Base-by-base conservation (phyloP, 2,888 invertebrate species). In the Oxystoma pomonae region DNA sequence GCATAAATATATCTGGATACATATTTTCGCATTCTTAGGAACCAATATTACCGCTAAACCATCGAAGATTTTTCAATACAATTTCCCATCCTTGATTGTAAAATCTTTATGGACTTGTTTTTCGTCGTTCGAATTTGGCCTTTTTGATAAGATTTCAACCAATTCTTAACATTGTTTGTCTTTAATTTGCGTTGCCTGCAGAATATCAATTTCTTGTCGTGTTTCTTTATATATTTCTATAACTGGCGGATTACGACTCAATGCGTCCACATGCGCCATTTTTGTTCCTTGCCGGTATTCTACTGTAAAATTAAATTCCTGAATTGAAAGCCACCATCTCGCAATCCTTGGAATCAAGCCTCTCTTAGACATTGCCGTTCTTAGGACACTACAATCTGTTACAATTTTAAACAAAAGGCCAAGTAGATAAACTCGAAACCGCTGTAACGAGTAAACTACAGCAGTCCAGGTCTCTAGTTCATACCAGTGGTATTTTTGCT, bases 191-290 rank as follows among this genome's bases (percentile, higher is more conserved):
- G 22, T 16, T 21, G 57, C 22, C 18, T 60, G 22, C 49, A 60
- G 17, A 3, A 22, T 12, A 12, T 60, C 58, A 18, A 50, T 50
- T 50, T 50, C 50, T 50, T 9, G 57, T n/a, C 3, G n/a, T 55
- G 55, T 22, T 2, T 56, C 49, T 56, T 19, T n/a, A 17, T 2
- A 16, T 2, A 63, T n/a, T n/a, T n/a, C n/a, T n/a, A n/a, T 57
- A 63, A n/a, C n/a, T n/a, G 16, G 9, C 12, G 66, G 64, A 22
- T 72, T 72, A n/a, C 72, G 53, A 18, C 73, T 70, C 16, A 74
- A 57, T 1, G 71, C 70, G 65, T 73, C 73, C 12, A 69, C 75
- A 68, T 76, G 75, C 9, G 61, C 59, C 75, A 76, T 75, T 57
- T 65, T 68, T 1, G 62, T 51, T 0, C 74, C 75, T 2, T 73